These are phyloP conservation scores for Lagria hirta DNA, from an alignment of 2,888 invertebrate species.

Conservation along the genomic window DNA sequence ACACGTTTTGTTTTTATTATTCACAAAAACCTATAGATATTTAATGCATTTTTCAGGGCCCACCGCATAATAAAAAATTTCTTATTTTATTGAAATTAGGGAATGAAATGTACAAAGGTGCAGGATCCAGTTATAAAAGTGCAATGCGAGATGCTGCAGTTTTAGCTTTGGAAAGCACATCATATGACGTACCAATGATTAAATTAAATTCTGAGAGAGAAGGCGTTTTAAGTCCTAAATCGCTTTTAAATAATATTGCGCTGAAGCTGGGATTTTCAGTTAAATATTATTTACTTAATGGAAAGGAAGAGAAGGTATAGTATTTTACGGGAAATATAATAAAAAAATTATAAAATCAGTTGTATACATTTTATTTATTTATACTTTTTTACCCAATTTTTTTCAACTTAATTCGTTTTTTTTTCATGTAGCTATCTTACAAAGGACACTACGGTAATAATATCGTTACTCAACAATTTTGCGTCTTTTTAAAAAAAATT, in stretches of 20 bases:
- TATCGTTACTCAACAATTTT: too few species aligned
- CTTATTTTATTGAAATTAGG: constrained; percentile 42
- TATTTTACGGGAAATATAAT: background rate
- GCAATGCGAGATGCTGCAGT: constrained; percentile 42
- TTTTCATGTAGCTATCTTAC: too few species aligned
- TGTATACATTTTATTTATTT: too few species aligned
- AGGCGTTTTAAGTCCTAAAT: constrained; percentile 42
- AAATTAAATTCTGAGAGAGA: constrained; percentile 30
- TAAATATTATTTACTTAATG: constrained; percentile 34
- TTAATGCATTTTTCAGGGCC: constrained; percentile 38
- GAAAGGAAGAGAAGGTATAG: constrained; percentile 11
- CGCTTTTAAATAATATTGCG: constrained; percentile 45
- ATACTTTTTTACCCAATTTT: too few species aligned
- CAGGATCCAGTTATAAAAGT: constrained; percentile 42
- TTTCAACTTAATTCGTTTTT: too few species aligned
- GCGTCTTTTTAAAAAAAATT: too few species aligned
- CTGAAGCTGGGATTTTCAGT: constrained; percentile 43
- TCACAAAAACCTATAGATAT: background rate
- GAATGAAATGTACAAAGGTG: constrained; percentile 41
- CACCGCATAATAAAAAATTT: constrained; percentile 43
- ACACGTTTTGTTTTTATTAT: constrained; percentile 10
- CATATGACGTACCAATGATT: constrained; percentile 40
- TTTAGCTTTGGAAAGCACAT: constrained; percentile 41
- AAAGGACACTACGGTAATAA: too few species aligned
- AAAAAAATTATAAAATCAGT: background rate